Conservation (phyloP, 1,140 invertebrate genomes). For the Hylaeus volcanicus region DNA sequence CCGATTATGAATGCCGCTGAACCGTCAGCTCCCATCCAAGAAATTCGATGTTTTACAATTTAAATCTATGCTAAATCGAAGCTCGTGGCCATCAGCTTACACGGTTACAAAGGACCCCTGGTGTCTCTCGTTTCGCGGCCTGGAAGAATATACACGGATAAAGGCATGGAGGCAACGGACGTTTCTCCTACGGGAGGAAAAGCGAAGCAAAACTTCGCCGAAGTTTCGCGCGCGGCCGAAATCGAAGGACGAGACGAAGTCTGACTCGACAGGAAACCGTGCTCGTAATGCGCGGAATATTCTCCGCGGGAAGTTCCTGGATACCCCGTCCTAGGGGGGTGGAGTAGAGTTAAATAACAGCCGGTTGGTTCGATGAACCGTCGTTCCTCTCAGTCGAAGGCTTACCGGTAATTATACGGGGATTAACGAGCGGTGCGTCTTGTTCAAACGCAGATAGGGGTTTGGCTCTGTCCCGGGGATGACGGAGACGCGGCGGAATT, state of each 20-base stretch:
- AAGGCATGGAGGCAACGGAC: neutral
- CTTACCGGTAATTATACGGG: slow-evolving; percentile 31
- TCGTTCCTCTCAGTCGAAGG: slow-evolving; percentile 15
- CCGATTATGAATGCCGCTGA: neutral
- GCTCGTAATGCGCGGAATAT: slow-evolving; percentile 17
- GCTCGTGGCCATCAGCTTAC: neutral
- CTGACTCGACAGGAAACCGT: neutral
- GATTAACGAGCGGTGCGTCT: slow-evolving; percentile 23
- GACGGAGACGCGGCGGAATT: slow-evolving; percentile 4
- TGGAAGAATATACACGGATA: neutral
- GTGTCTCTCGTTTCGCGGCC: neutral
- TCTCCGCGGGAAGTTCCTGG: neutral
- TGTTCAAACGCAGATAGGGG: slow-evolving; percentile 5
- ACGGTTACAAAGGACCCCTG: neutral
- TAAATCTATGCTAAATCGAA: slow-evolving; percentile 1
- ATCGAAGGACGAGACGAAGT: neutral
- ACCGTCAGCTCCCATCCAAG: neutral
- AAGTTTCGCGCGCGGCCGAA: neutral
- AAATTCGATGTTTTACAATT: neutral
- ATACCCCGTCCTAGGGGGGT: neutral
- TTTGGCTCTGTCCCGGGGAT: neutral
- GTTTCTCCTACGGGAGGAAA: neutral
- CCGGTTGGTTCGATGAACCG: slow-evolving; percentile 17
- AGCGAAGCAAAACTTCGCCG: neutral
- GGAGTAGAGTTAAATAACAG: slow-evolving; percentile 22